Evolutionary conservation across 2,113 vertebrate species (phyloP).

Genomic region (Lepidothrix coronata): DNA sequence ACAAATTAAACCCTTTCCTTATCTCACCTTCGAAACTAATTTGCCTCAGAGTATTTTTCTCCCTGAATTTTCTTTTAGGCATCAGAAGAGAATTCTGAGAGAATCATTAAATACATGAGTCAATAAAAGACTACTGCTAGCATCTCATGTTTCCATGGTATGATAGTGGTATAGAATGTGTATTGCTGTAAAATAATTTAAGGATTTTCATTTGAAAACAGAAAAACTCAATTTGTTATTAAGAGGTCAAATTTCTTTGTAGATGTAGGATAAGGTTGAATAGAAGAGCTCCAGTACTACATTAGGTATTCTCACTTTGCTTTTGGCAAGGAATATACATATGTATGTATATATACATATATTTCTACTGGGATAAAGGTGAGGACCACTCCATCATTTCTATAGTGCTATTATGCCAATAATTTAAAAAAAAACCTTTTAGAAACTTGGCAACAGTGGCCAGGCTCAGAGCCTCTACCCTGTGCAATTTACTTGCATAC

Average conservation of each 20-base stretch:
- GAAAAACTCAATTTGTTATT: background rate
- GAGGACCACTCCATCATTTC: background rate
- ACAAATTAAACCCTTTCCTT: too few species aligned
- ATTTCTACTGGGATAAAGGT: background rate
- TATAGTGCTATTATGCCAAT: background rate
- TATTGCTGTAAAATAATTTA: background rate
- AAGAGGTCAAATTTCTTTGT: background rate
- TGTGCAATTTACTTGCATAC: background rate
- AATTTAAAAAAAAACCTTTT: background rate
- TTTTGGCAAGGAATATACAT: background rate
- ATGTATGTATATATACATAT: background rate
- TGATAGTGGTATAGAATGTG: background rate
- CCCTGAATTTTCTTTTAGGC: too few species aligned
- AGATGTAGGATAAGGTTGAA: background rate
- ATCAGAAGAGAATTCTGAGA: background rate
- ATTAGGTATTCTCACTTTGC: background rate
- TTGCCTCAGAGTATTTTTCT: too few species aligned
- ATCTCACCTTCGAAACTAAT: too few species aligned
- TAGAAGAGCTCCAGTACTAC: background rate
- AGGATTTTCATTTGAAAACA: background rate
- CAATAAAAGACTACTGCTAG: background rate
- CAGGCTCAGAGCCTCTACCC: background rate
- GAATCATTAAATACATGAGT: background rate
- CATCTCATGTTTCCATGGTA: background rate
- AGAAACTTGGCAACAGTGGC: background rate